These are phyloP conservation scores for Nipponacmea schrenckii DNA, from an alignment of 2,888 invertebrate species.

Conservation along the genomic window DNA sequence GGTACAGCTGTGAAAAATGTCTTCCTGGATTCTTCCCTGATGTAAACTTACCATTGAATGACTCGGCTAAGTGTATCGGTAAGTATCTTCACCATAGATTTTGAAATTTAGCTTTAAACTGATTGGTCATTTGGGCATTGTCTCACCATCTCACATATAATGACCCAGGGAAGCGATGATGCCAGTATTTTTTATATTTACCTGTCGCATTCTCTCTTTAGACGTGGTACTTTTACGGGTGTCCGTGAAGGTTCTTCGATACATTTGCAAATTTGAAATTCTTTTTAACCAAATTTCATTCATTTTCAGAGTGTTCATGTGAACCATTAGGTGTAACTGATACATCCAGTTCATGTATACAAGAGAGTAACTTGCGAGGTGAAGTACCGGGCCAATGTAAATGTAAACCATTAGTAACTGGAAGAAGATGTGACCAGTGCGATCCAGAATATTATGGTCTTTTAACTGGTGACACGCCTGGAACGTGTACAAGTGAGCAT, in stretches of 20 bases:
- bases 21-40: constrained; percentile 40
- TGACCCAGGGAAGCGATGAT: no score
- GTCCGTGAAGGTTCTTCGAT: no score
- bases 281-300: not conserved
- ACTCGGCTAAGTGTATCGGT: constrained; percentile 40
- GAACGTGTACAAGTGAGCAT: constrained; percentile 39
- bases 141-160: no score
- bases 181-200: no score
- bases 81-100: constrained; percentile 2
- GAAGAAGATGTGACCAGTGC: constrained; percentile 43
- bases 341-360: constrained; percentile 23
- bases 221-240: no score
- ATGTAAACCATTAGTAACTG: constrained; percentile 38
- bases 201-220: no score
- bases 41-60: constrained; percentile 32
- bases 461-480: constrained; percentile 15
- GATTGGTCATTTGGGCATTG: no score
- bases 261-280: no score
- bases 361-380: not conserved
- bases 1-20: constrained; percentile 43
- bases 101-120: no score
- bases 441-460: constrained; percentile 39
- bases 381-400: constrained; percentile 38
- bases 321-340: constrained; percentile 35
- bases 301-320: constrained; percentile 36